These are phyloP conservation scores for Margaritifera margaritifera DNA, from an alignment of 2,888 invertebrate species.

Conservation along the genomic window DNA sequence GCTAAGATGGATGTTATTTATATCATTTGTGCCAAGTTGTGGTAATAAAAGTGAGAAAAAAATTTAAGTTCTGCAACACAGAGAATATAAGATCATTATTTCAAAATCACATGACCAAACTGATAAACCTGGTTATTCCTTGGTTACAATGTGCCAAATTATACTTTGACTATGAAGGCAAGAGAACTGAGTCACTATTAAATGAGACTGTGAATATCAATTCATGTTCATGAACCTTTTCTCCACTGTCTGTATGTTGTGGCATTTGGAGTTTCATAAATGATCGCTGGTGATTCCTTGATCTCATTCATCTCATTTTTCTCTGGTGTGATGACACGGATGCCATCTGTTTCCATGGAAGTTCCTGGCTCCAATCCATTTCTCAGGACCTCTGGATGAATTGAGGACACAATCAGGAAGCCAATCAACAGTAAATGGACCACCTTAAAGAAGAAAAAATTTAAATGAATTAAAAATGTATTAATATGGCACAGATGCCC, in stretches of 20 bases:
- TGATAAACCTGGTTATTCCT: too few species aligned
- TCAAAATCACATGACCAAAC: too few species aligned
- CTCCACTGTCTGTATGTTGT: not conserved
- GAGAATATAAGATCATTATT: too few species aligned
- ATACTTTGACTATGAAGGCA: too few species aligned
- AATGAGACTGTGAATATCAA: too few species aligned
- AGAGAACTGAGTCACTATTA: too few species aligned
- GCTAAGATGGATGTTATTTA: too few species aligned
- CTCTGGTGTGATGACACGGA: conserved; percentile 32
- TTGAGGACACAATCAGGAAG: conserved; percentile 50
- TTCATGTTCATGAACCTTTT: too few species aligned
- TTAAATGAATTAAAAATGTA: not conserved
- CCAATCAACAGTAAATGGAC: conserved; percentile 50
- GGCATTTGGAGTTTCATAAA: conserved; percentile 26
- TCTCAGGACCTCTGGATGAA: conserved; percentile 57
- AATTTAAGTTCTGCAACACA: too few species aligned
- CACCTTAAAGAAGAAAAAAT: conserved; percentile 39
- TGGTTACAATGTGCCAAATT: too few species aligned
- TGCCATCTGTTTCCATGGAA: conserved; percentile 37
- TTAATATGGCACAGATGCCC: not conserved
- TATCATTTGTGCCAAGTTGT: too few species aligned
- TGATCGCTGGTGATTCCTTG: conserved; percentile 19
- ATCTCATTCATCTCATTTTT: conserved; percentile 10
- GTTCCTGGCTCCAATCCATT: conserved; percentile 26
- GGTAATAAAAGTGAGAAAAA: too few species aligned